A percentile compares a stretch with the other conserved stretches of the same genome.
Conservation (phyloP, 2,888 invertebrate species). For the Drosophila peninsularis region DNA sequence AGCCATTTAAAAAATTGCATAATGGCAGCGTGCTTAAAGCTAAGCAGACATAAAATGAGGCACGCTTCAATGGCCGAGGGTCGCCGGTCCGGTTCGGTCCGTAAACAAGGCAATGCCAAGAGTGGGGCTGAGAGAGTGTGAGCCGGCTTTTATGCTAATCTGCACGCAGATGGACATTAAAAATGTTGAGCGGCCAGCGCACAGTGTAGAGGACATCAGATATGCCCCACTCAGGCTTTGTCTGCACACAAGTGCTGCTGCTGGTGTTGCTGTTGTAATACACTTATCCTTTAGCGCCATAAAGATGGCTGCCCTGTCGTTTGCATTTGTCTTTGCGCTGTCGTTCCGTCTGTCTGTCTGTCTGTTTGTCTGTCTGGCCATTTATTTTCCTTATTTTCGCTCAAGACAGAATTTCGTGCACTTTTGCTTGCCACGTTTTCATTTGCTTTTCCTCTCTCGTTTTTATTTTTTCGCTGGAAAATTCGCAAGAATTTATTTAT, state of each 20-base stretch:
- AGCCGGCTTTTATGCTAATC: conserved; percentile 70
- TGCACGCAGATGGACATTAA: conserved; percentile 72
- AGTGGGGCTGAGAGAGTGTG: not conserved
- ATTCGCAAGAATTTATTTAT: conserved; percentile 66
- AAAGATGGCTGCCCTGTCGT: conserved; percentile 63
- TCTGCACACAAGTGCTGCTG: conserved; percentile 23
- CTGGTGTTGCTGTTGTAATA: conserved; percentile 56
- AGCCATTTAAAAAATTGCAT: conserved; percentile 61
- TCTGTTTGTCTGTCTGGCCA: conserved; percentile 22
- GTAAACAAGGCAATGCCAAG: conserved; percentile 22
- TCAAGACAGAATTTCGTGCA: conserved; percentile 41
- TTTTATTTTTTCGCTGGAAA: conserved; percentile 29
- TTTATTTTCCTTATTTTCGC: conserved; percentile 43
- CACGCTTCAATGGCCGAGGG: conserved; percentile 25
- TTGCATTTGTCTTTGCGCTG: conserved; percentile 54
- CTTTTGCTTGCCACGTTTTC: conserved; percentile 29
- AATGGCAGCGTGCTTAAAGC: conserved; percentile 48
- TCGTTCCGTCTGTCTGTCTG: not conserved
- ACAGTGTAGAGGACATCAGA: conserved; percentile 23
- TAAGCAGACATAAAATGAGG: conserved; percentile 59
- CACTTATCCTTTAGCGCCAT: conserved; percentile 66
- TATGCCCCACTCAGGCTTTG: not conserved
- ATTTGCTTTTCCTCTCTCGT: conserved; percentile 2
- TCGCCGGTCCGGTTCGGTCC: not conserved
- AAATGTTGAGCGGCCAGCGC: conserved; percentile 63